phyloP scores from a whole-genome alignment of 1,140 invertebrate genomes.

The Lordiphosa collinella region DNA sequence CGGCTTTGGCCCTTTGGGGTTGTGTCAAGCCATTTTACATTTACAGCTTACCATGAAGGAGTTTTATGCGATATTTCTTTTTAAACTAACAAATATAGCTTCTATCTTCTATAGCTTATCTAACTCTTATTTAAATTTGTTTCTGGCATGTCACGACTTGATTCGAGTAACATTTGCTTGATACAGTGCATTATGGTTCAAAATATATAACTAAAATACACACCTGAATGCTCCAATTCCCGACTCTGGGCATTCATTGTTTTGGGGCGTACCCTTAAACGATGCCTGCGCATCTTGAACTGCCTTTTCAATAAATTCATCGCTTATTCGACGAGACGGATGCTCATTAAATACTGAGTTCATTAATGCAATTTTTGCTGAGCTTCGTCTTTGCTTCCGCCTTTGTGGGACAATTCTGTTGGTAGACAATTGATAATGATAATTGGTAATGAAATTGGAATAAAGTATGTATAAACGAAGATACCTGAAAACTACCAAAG shows the following conservation, averaged over 20 bases:
- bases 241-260: slow-evolving; percentile 89
- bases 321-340: slow-evolving; percentile 94
- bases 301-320: slow-evolving; percentile 96
- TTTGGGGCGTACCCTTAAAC: slow-evolving; percentile 82
- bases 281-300: slow-evolving; percentile 91
- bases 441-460: background rate
- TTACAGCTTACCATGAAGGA: no score
- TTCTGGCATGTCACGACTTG: no score
- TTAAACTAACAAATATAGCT: no score
- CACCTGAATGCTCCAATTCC: slow-evolving; percentile 94
- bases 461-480: background rate
- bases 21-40: no score
- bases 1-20: no score
- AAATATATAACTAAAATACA: slow-evolving; percentile 4
- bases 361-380: slow-evolving; percentile 97
- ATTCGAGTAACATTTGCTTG: no score
- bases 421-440: slow-evolving; percentile 1
- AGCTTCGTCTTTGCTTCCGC: slow-evolving; percentile 95
- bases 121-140: no score
- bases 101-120: no score
- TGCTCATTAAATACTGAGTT: slow-evolving; percentile 98
- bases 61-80: no score
- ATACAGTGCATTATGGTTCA: no score
- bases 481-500: slow-evolving; percentile 95
- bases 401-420: slow-evolving; percentile 94